These are phyloP conservation scores for Rhizoglyphus robini DNA, from an alignment of 1,140 invertebrate species.

Conservation along the genomic window DNA sequence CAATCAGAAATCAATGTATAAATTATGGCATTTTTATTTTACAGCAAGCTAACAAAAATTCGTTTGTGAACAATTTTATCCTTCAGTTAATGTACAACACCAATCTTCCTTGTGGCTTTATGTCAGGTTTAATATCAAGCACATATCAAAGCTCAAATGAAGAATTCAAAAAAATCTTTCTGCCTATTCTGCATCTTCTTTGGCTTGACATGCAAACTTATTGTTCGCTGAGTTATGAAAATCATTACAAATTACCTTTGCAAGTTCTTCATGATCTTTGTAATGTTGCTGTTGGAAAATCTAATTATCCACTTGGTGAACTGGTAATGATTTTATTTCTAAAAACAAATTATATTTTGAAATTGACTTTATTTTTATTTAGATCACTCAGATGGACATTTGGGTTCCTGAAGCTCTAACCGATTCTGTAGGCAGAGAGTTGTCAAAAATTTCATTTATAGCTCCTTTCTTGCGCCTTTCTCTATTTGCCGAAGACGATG, in stretches of 20 bases:
- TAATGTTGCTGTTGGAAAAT: conserved; percentile 45
- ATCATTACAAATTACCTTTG: conserved; percentile 52
- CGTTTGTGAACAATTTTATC: neutral
- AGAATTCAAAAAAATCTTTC: conserved; percentile 38
- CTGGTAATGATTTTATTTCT: conserved; percentile 41
- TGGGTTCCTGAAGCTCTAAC: conserved; percentile 57
- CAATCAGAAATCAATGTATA: conserved; percentile 47
- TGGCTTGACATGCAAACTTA: conserved; percentile 46
- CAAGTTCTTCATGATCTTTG: conserved; percentile 50
- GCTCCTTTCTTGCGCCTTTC: conserved; percentile 79
- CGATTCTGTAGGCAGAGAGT: conserved; percentile 58
- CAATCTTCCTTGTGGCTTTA: conserved; percentile 15
- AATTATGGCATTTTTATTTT: conserved; percentile 46
- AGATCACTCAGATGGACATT: conserved; percentile 42
- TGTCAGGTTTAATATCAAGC: conserved; percentile 15
- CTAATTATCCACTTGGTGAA: conserved; percentile 56
- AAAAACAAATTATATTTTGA: conserved; percentile 4
- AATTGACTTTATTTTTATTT: conserved; percentile 7
- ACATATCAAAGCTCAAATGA: neutral
- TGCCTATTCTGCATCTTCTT: conserved; percentile 52
- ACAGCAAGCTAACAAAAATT: conserved; percentile 39
- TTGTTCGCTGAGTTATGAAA: conserved; percentile 51
- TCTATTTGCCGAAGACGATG: conserved; percentile 79
- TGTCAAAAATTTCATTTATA: conserved; percentile 63
- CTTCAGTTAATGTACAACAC: neutral